phyloP scores from a whole-genome alignment of 2,113 vertebrate genomes.

The Callionymus lyra region DNA sequence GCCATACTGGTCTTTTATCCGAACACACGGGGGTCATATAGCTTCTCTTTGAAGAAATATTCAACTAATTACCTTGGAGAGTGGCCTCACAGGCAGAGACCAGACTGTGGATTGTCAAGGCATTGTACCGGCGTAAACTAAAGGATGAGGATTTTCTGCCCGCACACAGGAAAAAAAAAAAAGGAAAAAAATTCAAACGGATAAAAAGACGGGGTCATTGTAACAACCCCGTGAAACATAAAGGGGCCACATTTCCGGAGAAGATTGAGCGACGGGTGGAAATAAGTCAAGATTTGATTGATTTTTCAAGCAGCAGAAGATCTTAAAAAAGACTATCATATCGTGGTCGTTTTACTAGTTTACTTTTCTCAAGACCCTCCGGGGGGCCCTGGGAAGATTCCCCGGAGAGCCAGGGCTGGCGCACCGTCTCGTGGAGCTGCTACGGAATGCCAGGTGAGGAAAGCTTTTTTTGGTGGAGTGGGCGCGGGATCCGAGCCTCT shows the following conservation, averaged over 20 bases:
- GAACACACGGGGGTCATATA: slow-evolving; percentile 62
- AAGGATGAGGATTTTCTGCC: slow-evolving; percentile 61
- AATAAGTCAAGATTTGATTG: no score
- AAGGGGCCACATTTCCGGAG: slow-evolving; percentile 34
- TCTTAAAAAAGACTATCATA: no score
- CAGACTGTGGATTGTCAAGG: slow-evolving; percentile 52
- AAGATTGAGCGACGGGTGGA: slow-evolving; percentile 27
- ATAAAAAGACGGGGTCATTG: slow-evolving; percentile 38
- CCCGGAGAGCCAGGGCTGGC: no score
- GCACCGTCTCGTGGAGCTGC: no score
- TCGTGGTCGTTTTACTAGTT: slow-evolving; percentile 2
- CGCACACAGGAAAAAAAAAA: no score
- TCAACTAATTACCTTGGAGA: slow-evolving; percentile 75
- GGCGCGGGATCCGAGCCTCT: slow-evolving; percentile 6
- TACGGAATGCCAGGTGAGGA: slow-evolving; percentile 67
- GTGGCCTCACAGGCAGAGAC: slow-evolving; percentile 61
- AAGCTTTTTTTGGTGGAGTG: slow-evolving; percentile 25
- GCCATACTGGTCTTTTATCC: slow-evolving; percentile 67
- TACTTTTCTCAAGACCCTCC: slow-evolving; percentile 8
- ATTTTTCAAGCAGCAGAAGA: no score
- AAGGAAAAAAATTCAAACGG: slow-evolving; percentile 17
- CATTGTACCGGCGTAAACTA: slow-evolving; percentile 62
- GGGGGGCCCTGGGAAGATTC: slow-evolving; percentile 19
- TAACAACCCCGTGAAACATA: slow-evolving; percentile 40
- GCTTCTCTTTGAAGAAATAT: slow-evolving; percentile 76